A percentile compares a stretch with the other conserved stretches of the same genome.
phyloP scores from a whole-genome alignment of 2,797 vertebrate species.

The Cuniculus paca region DNA sequence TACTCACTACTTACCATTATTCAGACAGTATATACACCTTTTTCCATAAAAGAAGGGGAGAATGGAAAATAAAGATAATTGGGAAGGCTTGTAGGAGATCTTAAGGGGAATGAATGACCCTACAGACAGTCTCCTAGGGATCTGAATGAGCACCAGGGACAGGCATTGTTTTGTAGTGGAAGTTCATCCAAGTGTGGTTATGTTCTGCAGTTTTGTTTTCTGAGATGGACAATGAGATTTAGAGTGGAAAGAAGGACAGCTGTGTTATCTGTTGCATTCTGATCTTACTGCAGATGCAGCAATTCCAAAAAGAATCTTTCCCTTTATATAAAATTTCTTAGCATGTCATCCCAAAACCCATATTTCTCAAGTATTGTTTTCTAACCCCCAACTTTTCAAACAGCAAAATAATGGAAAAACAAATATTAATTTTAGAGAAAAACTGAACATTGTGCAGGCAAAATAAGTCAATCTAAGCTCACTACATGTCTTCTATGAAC shows the following conservation, averaged over 20 bases:
- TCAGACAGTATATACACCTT: not conserved
- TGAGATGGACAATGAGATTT: not conserved
- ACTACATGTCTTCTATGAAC: not conserved
- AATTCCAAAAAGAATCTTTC: not conserved
- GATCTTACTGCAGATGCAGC: not conserved
- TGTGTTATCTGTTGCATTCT: not conserved
- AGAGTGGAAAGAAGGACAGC: not conserved
- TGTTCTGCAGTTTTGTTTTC: not conserved
- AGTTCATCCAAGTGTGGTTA: not conserved
- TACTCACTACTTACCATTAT: not conserved
- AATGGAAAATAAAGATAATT: not conserved
- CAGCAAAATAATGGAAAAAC: constrained; percentile 47
- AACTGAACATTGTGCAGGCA: not conserved
- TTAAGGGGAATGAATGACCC: not conserved
- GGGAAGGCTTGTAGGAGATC: not conserved
- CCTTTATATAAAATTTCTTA: not conserved
- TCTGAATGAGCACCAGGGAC: not conserved
- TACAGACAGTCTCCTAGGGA: not conserved
- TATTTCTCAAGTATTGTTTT: not conserved
- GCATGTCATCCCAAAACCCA: not conserved
- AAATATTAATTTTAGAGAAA: not conserved
- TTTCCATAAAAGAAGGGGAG: not conserved
- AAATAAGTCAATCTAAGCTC: constrained; percentile 11
- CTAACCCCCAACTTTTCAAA: not conserved
- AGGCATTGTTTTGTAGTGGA: not conserved